phyloP scores from a whole-genome alignment of 2,888 invertebrate genomes.

The Chesias legatella region DNA sequence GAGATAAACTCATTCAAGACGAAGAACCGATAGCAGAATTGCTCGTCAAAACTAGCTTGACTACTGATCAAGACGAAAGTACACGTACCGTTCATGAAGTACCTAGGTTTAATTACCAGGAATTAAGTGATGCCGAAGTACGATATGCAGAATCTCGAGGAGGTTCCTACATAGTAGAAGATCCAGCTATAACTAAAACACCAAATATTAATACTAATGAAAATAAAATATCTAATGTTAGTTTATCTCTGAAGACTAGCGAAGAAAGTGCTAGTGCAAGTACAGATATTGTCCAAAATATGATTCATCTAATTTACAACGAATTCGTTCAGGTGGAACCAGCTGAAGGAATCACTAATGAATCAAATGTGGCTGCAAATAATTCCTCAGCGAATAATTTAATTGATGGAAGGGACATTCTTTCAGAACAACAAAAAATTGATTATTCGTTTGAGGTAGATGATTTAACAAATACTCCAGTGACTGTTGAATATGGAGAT shows the following conservation, averaged over 20 bases:
- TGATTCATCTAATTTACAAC: slow-evolving; percentile 24
- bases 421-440: slow-evolving; percentile 26
- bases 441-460: slow-evolving; percentile 47
- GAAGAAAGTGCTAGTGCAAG: slow-evolving; percentile 1
- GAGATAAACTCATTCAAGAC: slow-evolving; percentile 1
- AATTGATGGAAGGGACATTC: slow-evolving; percentile 10
- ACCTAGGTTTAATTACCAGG: slow-evolving; percentile 46
- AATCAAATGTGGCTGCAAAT: slow-evolving; percentile 1
- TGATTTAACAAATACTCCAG: slow-evolving; percentile 46
- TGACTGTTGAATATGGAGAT: slow-evolving; percentile 40
- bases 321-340: slow-evolving; percentile 15
- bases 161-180: slow-evolving; percentile 2
- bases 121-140: slow-evolving; percentile 50
- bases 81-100: slow-evolving; percentile 35
- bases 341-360: not conserved
- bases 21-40: slow-evolving; percentile 13
- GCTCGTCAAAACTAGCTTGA: slow-evolving; percentile 7
- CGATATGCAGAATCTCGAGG: slow-evolving; percentile 31
- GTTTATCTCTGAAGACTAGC: not conserved
- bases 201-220: slow-evolving; percentile 11
- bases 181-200: slow-evolving; percentile 1
- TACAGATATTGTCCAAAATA: slow-evolving; percentile 25
- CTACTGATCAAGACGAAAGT: slow-evolving; percentile 13
- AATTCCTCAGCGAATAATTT: slow-evolving; percentile 11
- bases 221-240: slow-evolving; percentile 1